Conservation (phyloP, 1,140 invertebrate genomes). For the Chrysomallon squamiferum region DNA sequence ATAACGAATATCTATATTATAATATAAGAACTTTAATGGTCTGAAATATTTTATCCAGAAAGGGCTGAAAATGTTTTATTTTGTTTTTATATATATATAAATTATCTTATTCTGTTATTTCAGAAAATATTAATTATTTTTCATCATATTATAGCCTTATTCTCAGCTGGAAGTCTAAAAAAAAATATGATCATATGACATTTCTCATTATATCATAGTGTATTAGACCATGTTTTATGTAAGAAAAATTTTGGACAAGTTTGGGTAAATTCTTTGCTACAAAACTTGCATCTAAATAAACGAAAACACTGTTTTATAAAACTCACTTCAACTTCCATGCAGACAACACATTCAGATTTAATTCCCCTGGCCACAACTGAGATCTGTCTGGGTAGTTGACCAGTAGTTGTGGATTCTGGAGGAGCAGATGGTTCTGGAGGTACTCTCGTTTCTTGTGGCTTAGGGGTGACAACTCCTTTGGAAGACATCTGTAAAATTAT, state of each 20-base stretch:
- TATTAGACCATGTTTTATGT: too few species aligned
- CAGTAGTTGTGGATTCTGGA: constrained; percentile 61
- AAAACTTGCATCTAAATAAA: too few species aligned
- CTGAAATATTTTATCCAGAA: neutral
- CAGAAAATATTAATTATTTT: too few species aligned
- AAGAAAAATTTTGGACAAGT: too few species aligned
- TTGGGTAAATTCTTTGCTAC: too few species aligned
- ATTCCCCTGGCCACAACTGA: constrained; percentile 50
- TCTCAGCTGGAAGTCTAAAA: too few species aligned
- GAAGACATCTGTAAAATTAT: neutral
- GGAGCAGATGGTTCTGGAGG: constrained; percentile 68
- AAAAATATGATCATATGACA: too few species aligned
- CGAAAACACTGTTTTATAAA: neutral
- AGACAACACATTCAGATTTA: constrained; percentile 79
- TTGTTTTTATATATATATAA: too few species aligned
- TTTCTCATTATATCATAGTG: too few species aligned
- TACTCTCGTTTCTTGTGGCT: too few species aligned
- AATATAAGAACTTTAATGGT: neutral
- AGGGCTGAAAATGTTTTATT: neutral
- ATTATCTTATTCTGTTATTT: too few species aligned
- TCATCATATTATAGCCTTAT: too few species aligned
- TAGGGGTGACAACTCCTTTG: neutral
- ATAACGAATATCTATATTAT: neutral
- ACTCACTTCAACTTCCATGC: constrained; percentile 71
- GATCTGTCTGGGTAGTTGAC: constrained; percentile 9